Evolutionary conservation across 2,888 invertebrate species (phyloP).

Genomic region (Megalurothrips usitatus): DNA sequence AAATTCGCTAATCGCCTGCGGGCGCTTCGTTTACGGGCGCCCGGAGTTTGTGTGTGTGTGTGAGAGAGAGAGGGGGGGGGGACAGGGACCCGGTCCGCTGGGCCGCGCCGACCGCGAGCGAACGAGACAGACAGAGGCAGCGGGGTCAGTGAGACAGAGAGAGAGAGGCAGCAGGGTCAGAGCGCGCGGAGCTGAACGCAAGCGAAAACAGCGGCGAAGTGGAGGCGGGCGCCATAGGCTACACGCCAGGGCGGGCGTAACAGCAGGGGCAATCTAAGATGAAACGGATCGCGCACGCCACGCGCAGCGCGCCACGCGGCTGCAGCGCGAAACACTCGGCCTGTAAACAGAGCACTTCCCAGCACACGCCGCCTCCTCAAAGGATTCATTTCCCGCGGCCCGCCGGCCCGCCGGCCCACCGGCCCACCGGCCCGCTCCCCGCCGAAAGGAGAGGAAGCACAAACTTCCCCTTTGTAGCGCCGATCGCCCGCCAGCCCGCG

Average conservation of each 20-base stretch:
- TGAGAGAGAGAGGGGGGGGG: constrained; percentile 31
- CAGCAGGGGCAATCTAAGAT: too few species aligned
- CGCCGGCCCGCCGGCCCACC: too few species aligned
- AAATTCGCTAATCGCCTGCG: constrained; percentile 15
- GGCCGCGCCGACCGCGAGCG: not conserved
- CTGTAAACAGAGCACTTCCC: too few species aligned
- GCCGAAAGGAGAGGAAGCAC: too few species aligned
- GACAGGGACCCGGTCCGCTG: constrained; percentile 20
- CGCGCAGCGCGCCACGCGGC: too few species aligned
- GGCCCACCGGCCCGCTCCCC: too few species aligned
- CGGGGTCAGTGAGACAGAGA: constrained; percentile 34
- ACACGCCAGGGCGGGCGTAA: not conserved
- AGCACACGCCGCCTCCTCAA: too few species aligned
- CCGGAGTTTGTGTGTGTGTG: constrained; percentile 28
- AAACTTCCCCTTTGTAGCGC: too few species aligned
- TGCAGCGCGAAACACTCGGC: too few species aligned
- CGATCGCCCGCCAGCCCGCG: too few species aligned
- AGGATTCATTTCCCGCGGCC: too few species aligned
- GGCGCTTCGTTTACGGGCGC: constrained; percentile 15
- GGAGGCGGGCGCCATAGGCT: not conserved
- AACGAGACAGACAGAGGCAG: constrained; percentile 28
- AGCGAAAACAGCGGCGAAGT: not conserved
- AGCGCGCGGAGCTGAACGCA: constrained; percentile 20
- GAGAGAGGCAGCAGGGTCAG: constrained; percentile 6
- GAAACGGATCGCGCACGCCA: too few species aligned